These are phyloP conservation scores for Amazona ochrocephala DNA, from an alignment of 2,797 vertebrate species.

Conservation along the genomic window DNA sequence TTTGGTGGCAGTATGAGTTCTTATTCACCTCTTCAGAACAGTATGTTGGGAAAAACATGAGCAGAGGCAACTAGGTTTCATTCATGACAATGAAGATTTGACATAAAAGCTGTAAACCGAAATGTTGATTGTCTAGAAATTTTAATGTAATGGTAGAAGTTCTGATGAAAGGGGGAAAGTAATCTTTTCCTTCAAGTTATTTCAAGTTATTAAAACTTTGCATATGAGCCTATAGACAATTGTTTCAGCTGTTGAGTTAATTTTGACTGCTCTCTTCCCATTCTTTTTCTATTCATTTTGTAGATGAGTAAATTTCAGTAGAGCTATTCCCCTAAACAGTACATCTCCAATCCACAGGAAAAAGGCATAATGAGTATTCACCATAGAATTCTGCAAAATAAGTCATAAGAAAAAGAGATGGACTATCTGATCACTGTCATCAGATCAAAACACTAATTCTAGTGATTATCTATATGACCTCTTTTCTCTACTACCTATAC, in stretches of 20 bases:
- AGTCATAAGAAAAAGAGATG: background rate
- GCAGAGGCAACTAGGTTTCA: background rate
- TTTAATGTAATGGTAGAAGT: background rate
- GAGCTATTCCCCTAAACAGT: background rate
- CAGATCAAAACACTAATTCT: background rate
- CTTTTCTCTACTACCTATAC: background rate
- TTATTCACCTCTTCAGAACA: background rate
- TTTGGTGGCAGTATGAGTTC: background rate
- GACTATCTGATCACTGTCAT: background rate
- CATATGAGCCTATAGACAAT: background rate
- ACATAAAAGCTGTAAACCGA: background rate
- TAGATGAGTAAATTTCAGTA: background rate
- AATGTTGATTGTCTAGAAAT: background rate
- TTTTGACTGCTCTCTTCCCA: background rate
- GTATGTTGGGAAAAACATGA: background rate
- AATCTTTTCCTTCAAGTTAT: background rate
- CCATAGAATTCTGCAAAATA: background rate
- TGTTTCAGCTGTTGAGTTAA: background rate
- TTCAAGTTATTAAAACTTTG: background rate
- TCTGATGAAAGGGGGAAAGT: background rate
- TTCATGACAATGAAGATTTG: background rate
- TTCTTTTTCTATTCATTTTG: background rate
- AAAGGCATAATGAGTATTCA: background rate
- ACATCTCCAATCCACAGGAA: background rate
- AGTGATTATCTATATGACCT: background rate